Evolutionary conservation across 2,888 invertebrate genomes (phyloP), one percentile per base, ranked within the genome.

Genomic region (Belgica antarctica): DNA sequence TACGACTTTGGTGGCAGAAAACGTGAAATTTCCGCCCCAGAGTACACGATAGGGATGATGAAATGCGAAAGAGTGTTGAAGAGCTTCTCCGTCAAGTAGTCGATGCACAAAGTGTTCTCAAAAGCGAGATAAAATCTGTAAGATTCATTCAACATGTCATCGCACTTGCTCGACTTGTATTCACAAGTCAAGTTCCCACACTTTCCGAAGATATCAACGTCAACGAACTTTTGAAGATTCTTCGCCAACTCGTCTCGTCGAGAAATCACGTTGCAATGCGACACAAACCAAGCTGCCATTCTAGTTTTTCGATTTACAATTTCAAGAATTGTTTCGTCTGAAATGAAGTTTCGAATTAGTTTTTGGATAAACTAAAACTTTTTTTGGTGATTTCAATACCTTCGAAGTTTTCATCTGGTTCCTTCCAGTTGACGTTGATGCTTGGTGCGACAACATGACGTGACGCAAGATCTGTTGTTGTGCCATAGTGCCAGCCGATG

Each of bases 121-220:
- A 88, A 88, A 7, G 83, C 78, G 70, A 89, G 78, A 74, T 88
- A 88, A 75, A 89, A 89, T 75, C 84, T 86, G 75, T 88, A 89
- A 71, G 85, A 81, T n/a, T 78, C 76, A 73, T 82, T 81, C 31
- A 81, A 71, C 76, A 77, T 78, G n/a, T 73, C 73, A 25, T 76
- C 74, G 71, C 83, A 83, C 27, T 74, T 78, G 22, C 73, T 57
- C 62, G 77, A 76, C 0, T 72, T 72, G 17, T 72, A 74, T 0
- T 72, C 72, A 52, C 79, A 79, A 74, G 73, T 77, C 1, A 77
- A 73, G 0, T 74, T 73, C 0, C 87, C 87, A 75, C 89, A 89
- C 1, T 74, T 75, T n/a, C 88, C 88, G 74, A 81, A 87, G 19
- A 87, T 80, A 75, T 87, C 87, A 12, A 88, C 82, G 1, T 79